These are phyloP conservation scores for Adineta ricciae DNA, from an alignment of 2,888 invertebrate species.

Conservation along the genomic window DNA sequence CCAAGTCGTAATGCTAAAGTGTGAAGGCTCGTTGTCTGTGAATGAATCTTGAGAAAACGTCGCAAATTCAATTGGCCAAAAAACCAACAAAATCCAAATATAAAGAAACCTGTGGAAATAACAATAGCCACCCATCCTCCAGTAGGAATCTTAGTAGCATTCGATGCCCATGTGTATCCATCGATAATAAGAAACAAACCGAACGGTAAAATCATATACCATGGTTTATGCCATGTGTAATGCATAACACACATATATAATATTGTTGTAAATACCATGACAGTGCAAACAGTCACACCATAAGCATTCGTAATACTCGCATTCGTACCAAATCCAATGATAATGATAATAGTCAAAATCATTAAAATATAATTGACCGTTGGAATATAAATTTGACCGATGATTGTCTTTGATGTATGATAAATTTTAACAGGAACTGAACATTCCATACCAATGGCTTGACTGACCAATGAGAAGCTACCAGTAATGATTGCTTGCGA, in stretches of 20 bases:
- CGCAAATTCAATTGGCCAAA: neutral
- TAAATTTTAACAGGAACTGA: neutral
- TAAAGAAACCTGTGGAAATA: neutral
- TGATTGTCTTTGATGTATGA: neutral
- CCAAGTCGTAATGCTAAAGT: neutral
- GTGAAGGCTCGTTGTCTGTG: neutral
- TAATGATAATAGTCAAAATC: neutral
- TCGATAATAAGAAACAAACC: neutral
- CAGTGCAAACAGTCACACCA: neutral
- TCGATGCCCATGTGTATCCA: neutral
- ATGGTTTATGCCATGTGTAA: neutral
- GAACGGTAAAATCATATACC: neutral
- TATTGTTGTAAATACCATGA: neutral
- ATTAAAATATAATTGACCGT: neutral
- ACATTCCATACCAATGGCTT: neutral
- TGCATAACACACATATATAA: neutral
- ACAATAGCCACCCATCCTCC: neutral
- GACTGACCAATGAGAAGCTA: neutral
- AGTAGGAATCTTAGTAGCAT: neutral
- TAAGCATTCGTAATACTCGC: neutral
- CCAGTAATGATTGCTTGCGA: neutral
- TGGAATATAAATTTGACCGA: neutral
- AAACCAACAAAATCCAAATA: neutral
- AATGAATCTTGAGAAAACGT: neutral
- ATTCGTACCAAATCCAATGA: neutral